Conservation (phyloP, 2,888 invertebrate species). For the Hydropsyche betteni region DNA sequence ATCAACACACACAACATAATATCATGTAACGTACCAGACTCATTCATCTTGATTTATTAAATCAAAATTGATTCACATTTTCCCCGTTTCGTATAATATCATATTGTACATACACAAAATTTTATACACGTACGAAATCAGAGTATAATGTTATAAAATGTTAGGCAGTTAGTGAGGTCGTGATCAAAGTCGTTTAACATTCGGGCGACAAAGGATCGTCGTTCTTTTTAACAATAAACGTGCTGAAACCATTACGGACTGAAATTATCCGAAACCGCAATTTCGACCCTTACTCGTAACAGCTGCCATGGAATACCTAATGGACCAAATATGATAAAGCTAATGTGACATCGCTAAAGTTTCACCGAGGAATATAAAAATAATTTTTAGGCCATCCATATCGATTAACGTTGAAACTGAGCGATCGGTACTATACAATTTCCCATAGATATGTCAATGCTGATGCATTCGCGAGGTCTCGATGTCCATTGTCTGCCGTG, state of each 20-base stretch:
- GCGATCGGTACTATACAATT: constrained; percentile 42
- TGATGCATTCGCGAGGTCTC: not conserved
- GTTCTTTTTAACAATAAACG: constrained; percentile 31
- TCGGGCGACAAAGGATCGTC: constrained; percentile 20
- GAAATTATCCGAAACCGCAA: constrained; percentile 37
- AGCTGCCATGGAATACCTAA: constrained; percentile 33
- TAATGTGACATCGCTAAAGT: constrained; percentile 8
- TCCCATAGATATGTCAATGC: constrained; percentile 42
- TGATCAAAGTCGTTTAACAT: constrained; percentile 1
- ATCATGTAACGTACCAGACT: too few species aligned
- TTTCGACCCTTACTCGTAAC: constrained; percentile 32
- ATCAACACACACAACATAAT: too few species aligned
- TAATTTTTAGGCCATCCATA: constrained; percentile 2
- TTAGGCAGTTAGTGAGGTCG: constrained; percentile 14
- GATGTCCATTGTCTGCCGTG: constrained; percentile 44
- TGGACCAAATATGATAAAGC: constrained; percentile 33
- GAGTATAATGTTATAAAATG: constrained; percentile 2
- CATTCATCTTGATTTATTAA: too few species aligned
- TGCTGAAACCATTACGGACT: constrained; percentile 18
- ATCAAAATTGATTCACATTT: too few species aligned
- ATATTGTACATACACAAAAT: too few species aligned
- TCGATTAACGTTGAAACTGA: constrained; percentile 44
- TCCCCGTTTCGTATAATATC: too few species aligned
- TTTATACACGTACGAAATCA: not conserved
- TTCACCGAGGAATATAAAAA: constrained; percentile 4